These are phyloP conservation scores for Bergia sp. DNA, from an alignment of 92 coral and sea anemone genomes.

Conservation along the genomic window DNA sequence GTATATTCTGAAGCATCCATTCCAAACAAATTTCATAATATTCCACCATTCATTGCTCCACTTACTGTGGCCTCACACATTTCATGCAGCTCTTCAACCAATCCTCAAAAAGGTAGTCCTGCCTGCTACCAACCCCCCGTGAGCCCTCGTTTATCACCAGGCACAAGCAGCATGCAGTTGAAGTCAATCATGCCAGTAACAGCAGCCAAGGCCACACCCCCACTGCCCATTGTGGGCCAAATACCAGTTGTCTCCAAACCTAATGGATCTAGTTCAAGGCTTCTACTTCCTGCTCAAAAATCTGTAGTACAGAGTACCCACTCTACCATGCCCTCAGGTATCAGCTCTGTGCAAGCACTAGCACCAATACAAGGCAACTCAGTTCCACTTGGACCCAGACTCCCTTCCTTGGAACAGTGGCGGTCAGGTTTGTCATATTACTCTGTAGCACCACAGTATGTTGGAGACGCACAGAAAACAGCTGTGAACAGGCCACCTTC, in stretches of 20 bases:
- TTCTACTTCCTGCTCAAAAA: constrained; percentile 39
- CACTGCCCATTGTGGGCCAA: constrained; percentile 11
- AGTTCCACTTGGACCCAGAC: constrained; percentile 27
- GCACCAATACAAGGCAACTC: constrained; percentile 14
- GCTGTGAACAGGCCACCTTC: not conserved
- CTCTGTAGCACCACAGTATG: not conserved
- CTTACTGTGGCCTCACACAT: constrained; percentile 20
- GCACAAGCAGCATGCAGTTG: constrained; percentile 23
- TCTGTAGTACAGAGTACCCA: constrained; percentile 4
- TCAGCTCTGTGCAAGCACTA: not conserved
- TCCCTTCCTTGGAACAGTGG: constrained; percentile 32
- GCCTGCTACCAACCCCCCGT: constrained; percentile 44
- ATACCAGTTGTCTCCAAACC: constrained; percentile 29
- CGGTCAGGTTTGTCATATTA: constrained; percentile 28
- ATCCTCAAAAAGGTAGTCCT: not conserved
- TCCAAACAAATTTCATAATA: constrained; percentile 6
- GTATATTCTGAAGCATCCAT: not conserved
- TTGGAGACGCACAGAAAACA: constrained; percentile 30
- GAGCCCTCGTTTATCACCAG: constrained; percentile 51
- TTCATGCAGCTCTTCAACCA: constrained; percentile 4
- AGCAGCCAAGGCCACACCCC: not conserved
- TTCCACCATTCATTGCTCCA: constrained; percentile 14
- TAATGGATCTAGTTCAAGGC: constrained; percentile 8
- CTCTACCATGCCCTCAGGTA: not conserved
- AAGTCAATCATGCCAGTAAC: constrained; percentile 21